Evolutionary conservation across 2,113 vertebrate genomes (phyloP), one percentile per base, ranked within the genome.

Genomic region (Clarias magur): DNA sequence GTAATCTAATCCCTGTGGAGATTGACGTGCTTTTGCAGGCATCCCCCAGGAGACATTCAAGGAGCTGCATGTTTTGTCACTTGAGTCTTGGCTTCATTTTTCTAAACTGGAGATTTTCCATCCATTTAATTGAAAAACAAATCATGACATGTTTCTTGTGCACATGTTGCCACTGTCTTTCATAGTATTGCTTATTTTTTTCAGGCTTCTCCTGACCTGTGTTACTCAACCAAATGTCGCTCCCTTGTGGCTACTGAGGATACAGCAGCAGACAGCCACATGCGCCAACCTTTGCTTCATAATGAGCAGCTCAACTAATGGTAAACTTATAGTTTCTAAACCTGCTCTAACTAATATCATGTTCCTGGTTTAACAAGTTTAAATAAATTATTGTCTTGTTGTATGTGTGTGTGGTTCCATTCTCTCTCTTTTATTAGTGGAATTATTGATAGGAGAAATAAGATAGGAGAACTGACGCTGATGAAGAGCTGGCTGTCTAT

Each of bases 221-320:
- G 90, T 99, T 78, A 98, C 96, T 89, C 97, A 98, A 89, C 93
- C 95, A 89, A 96, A 97, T 80, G 97, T 97, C 90, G 94, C 96
- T 86, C 95, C 86, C 34, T 87, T 96, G 86, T 99, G 98, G 98
- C 93, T 98, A 87, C 95, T 97, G 88, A 96, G 97, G 90, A 96
- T 99, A 91, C 93, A 89, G 80, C 95, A 96, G 84, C 94, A 95
- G 78, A 92, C 89, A 0, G 95, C 95, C 0, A 93, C 97, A 57
- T 94, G 92, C 60, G 91, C 95, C 89, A 97, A 93, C 87, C 92
- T 99, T 38, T 97, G 97, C 88, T 99, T 99, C 94, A 97, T 99
- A 93, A 99, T 99, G 97, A 95, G 93, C 92, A 99, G 97, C 91
- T 99, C 98, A 75, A 99, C 97, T 76, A 99, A 97, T 76, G 95